Base-by-base conservation (phyloP, 2,888 invertebrate genomes). In the Andrena bicolor region DNA sequence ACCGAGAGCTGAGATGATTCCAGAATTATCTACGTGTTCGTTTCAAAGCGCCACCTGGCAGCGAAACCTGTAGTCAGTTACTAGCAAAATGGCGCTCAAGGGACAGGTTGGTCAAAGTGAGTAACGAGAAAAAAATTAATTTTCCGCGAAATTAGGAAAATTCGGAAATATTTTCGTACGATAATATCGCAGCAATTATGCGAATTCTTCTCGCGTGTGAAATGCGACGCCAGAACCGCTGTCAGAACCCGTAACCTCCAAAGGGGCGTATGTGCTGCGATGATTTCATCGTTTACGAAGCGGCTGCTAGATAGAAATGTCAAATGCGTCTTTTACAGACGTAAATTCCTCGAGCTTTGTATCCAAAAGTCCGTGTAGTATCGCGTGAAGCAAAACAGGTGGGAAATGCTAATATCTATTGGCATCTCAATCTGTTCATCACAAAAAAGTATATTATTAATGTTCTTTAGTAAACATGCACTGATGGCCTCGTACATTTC, bases 91-190 rank as follows among this genome's bases (percentile, higher is more conserved):
- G 97, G 97, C 97, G 95, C 95, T 98, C 93, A 98, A 98, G 95
- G 96, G 96, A 94, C 96, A 96, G 94, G 97, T 98, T 93, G 97
- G 97, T 87, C 97, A 97, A 95, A 98, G 97, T 97, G 95, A 97
- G 97, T 97, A 92, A 88, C 86, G 93, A 76, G 61, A 88, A 89
- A 89, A 89, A 81, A 86, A 74, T 53, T 49, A 61, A 84, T 86
- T 88, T 87, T 80, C 3, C 30, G 8, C 28, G 6, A 41, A 23
- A 64, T 41, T 56, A 26, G 32, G 5, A 16, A 48, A 72, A 74
- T 60, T 72, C 60, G 26, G 16, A 32, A 60, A 53, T 35, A 53
- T 48, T 35, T 26, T 72, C 8, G 10, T 48, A 16, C 51, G 7
- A 3, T 20, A 35, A 26, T 58, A 41, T 41, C 16, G 10, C 13